phyloP scores from a whole-genome alignment of 1,140 invertebrate species.

The Coelopa frigida region DNA sequence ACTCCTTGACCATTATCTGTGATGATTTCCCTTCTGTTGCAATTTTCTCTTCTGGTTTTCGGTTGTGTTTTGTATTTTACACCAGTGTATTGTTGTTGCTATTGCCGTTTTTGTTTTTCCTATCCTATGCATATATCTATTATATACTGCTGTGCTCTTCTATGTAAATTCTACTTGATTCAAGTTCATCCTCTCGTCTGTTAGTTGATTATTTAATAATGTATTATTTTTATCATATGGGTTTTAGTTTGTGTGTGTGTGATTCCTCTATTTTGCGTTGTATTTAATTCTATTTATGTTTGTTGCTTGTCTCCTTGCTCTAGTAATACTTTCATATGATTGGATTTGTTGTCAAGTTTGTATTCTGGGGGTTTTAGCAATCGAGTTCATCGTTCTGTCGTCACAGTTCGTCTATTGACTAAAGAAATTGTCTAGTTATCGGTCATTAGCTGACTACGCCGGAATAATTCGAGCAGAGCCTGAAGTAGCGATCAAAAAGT shows the following conservation, averaged over 20 bases:
- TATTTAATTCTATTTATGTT: background rate
- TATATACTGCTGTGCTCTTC: no score
- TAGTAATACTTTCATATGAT: conserved; percentile 43
- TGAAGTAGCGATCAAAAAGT: no score
- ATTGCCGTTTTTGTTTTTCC: conserved; percentile 18
- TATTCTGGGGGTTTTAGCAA: no score
- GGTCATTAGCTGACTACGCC: no score
- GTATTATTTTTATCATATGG: no score
- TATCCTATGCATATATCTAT: conserved; percentile 3
- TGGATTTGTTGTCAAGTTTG: conserved; percentile 35
- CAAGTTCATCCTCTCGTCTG: no score
- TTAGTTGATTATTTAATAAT: no score
- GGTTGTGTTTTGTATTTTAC: background rate
- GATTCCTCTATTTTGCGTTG: background rate
- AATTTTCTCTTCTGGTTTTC: conserved; percentile 1
- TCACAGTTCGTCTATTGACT: no score
- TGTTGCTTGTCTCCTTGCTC: background rate
- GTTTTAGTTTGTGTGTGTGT: conserved; percentile 3
- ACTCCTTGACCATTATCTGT: conserved; percentile 3
- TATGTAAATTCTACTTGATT: no score
- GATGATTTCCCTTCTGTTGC: background rate
- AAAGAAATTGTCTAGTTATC: no score
- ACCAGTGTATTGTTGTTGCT: conserved; percentile 9
- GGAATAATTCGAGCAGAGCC: no score
- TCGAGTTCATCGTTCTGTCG: no score